Conservation (phyloP, 2,888 invertebrate genomes). For the Laothoe populi region DNA sequence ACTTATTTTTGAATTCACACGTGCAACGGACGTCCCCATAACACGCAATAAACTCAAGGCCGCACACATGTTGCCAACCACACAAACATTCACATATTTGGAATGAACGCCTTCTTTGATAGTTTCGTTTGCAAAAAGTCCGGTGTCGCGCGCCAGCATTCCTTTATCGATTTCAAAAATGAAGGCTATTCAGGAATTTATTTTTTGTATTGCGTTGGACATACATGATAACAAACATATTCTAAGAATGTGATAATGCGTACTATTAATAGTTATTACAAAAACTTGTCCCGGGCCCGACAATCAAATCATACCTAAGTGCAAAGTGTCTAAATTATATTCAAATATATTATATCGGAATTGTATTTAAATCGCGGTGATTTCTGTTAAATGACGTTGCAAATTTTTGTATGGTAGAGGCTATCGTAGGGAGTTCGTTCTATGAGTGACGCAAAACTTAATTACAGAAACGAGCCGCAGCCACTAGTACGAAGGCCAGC, state of each 20-base stretch:
- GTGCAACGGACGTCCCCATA: constrained; percentile 57
- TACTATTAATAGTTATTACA: constrained; percentile 21
- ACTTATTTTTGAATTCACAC: constrained; percentile 43
- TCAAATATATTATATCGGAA: constrained; percentile 25
- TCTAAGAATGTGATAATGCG: constrained; percentile 12
- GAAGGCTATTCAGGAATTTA: background rate
- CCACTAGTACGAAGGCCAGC: constrained; percentile 74
- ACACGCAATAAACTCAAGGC: constrained; percentile 56
- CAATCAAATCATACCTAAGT: constrained; percentile 14
- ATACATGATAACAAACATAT: constrained; percentile 14
- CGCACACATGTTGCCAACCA: constrained; percentile 59
- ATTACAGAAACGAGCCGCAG: constrained; percentile 78
- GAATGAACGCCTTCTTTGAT: constrained; percentile 42
- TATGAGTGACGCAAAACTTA: constrained; percentile 81
- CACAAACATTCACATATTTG: constrained; percentile 47
- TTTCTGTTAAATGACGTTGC: constrained; percentile 69
- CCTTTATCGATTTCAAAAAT: background rate
- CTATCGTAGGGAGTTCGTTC: constrained; percentile 77
- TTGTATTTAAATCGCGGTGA: constrained; percentile 40
- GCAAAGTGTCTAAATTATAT: constrained; percentile 9
- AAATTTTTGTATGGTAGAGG: constrained; percentile 71
- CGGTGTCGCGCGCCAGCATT: constrained; percentile 13
- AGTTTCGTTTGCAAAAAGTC: constrained; percentile 38
- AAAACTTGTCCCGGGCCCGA: constrained; percentile 14
- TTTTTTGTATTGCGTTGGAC: background rate